phyloP scores from a whole-genome alignment of 2,797 vertebrate genomes.

The Cyprinella venusta region DNA sequence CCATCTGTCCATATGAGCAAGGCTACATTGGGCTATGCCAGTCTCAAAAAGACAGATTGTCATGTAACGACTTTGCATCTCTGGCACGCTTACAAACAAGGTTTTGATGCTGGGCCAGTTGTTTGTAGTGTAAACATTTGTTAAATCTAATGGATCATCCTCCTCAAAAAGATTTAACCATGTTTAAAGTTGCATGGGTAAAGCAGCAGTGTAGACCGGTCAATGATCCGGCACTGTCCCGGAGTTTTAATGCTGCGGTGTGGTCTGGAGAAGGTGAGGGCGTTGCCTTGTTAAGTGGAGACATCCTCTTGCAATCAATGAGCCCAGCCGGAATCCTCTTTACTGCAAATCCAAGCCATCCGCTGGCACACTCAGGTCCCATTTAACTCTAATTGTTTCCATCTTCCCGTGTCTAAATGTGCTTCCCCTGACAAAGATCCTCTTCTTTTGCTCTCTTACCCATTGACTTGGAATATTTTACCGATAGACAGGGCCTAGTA shows the following conservation, averaged over 20 bases:
- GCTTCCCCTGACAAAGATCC: constrained; percentile 41
- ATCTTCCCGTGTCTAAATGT: constrained; percentile 69
- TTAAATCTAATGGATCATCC: constrained; percentile 24
- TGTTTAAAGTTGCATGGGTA: constrained; percentile 35
- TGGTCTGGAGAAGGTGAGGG: constrained; percentile 84
- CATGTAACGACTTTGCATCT: background rate
- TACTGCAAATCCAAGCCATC: constrained; percentile 75
- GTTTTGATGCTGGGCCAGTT: constrained; percentile 8
- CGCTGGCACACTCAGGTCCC: constrained; percentile 70
- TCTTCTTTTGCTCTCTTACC: constrained; percentile 37
- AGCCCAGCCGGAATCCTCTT: constrained; percentile 78
- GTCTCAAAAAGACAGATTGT: constrained; percentile 43
- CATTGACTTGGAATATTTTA: constrained; percentile 40
- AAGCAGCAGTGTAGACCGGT: constrained; percentile 16
- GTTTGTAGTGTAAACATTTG: background rate
- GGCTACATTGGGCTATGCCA: constrained; percentile 51
- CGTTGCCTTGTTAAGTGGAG: constrained; percentile 81
- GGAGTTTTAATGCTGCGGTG: constrained; percentile 52
- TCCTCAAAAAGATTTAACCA: background rate
- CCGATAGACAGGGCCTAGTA: background rate
- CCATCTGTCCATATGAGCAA: constrained; percentile 57
- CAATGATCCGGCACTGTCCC: constrained; percentile 37
- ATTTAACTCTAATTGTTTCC: constrained; percentile 87
- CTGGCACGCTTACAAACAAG: constrained; percentile 2
- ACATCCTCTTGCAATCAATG: constrained; percentile 90